Conservation (phyloP, 2,797 vertebrate species). For the Cephalopachus bancanus region DNA sequence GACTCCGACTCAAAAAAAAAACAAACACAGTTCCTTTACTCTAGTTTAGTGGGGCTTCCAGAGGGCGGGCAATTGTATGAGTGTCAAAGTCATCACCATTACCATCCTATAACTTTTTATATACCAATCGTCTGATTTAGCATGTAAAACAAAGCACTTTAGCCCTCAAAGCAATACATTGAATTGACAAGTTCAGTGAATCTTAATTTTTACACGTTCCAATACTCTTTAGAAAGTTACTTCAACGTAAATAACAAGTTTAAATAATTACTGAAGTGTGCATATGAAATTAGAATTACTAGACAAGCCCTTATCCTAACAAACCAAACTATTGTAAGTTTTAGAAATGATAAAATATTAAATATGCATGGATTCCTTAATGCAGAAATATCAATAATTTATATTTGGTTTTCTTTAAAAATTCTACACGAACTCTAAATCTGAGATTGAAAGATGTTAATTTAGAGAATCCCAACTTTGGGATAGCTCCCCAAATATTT, state of each 20-base stretch:
- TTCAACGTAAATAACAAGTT: conserved; percentile 51
- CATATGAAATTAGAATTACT: conserved; percentile 58
- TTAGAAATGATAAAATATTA: conserved; percentile 41
- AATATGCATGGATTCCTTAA: conserved; percentile 16
- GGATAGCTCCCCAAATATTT: neutral
- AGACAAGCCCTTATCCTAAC: conserved; percentile 28
- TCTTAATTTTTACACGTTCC: conserved; percentile 40
- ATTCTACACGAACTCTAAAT: conserved; percentile 8
- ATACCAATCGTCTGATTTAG: neutral
- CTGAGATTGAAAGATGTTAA: conserved; percentile 47
- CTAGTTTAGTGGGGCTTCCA: neutral
- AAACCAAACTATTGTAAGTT: conserved; percentile 49
- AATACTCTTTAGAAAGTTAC: conserved; percentile 53
- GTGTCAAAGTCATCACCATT: conserved; percentile 45
- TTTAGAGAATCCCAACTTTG: conserved; percentile 24
- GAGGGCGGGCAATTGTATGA: neutral
- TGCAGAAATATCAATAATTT: conserved; percentile 43
- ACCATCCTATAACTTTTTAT: conserved; percentile 5
- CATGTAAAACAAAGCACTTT: conserved; percentile 41
- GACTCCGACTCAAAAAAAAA: too few relatives aligned
- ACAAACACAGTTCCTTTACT: neutral
- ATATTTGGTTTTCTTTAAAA: conserved; percentile 48
- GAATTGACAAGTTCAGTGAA: conserved; percentile 30
- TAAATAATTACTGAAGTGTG: conserved; percentile 53
- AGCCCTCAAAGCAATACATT: conserved; percentile 17